A percentile compares a stretch with the other conserved stretches of the same genome.
Evolutionary conservation across 2,113 vertebrate genomes (phyloP).

Genomic region (Ardeotis arabs): DNA sequence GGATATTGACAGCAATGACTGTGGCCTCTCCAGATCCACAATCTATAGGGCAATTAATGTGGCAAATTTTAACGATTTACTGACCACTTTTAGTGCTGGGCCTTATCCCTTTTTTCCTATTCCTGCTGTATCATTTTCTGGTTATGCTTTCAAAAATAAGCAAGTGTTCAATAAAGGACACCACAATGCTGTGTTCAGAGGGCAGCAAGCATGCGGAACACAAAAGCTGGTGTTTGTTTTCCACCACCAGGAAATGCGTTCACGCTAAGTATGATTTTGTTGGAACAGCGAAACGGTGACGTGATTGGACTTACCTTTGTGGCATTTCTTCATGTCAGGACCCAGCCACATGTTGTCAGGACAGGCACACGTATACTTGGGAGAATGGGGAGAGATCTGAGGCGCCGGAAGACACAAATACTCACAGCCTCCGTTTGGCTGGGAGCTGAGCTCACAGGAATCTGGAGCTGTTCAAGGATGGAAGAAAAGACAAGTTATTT

Average conservation of each 20-base stretch:
- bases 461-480: slow-evolving; percentile 80
- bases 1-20: neutral
- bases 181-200: neutral
- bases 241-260: neutral
- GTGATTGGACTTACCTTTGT: slow-evolving; percentile 75
- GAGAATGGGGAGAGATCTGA: slow-evolving; percentile 90
- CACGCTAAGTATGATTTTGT: neutral
- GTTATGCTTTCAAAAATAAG: neutral
- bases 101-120: neutral
- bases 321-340: slow-evolving; percentile 93
- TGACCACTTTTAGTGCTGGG: neutral
- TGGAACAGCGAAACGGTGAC: neutral
- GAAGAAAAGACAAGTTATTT: neutral
- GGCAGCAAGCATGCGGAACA: neutral
- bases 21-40: neutral
- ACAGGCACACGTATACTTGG: slow-evolving; percentile 95
- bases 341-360: slow-evolving; percentile 92
- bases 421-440: slow-evolving; percentile 94
- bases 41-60: neutral
- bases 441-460: slow-evolving; percentile 87
- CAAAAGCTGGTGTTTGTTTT: neutral
- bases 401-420: slow-evolving; percentile 96
- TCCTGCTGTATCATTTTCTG: neutral
- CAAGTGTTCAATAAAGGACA: neutral
- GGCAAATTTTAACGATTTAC: neutral